phyloP scores from a whole-genome alignment of 2,113 vertebrate genomes.

The Phalacrocorax aristotelis region DNA sequence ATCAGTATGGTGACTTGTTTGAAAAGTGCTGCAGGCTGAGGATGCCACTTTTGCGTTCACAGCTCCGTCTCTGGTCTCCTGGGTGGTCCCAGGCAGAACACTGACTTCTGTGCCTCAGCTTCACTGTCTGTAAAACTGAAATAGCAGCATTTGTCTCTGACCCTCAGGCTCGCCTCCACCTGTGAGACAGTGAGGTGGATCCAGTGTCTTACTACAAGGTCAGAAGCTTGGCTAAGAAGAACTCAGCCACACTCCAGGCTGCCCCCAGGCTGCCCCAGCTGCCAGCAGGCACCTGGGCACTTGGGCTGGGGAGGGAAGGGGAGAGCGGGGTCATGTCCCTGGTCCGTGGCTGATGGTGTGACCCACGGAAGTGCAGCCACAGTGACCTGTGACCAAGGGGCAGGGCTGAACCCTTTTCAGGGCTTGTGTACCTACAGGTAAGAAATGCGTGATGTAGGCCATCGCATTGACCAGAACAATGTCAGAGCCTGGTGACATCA shows the following conservation, averaged over 20 bases:
- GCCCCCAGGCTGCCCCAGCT: background rate
- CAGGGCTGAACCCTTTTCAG: background rate
- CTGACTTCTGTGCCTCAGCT: background rate
- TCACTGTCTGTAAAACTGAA: background rate
- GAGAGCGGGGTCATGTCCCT: background rate
- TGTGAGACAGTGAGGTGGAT: background rate
- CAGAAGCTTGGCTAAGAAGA: background rate
- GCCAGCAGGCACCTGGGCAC: background rate
- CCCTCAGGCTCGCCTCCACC: background rate
- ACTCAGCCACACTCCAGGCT: background rate
- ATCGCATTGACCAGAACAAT: accelerated
- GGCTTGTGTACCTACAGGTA: background rate
- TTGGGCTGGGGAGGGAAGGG: background rate
- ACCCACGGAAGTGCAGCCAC: accelerated
- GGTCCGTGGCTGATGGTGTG: background rate
- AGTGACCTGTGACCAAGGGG: background rate
- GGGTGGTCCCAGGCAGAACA: background rate
- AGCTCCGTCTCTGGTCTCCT: background rate
- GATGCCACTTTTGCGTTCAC: background rate
- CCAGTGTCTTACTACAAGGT: background rate
- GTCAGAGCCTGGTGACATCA: background rate
- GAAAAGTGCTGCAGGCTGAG: background rate
- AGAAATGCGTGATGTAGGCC: background rate
- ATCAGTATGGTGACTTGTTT: background rate
- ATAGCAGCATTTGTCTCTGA: background rate